Evolutionary conservation across 2,888 invertebrate species (phyloP).

Genomic region (Mongoloraphidia duomilia): DNA sequence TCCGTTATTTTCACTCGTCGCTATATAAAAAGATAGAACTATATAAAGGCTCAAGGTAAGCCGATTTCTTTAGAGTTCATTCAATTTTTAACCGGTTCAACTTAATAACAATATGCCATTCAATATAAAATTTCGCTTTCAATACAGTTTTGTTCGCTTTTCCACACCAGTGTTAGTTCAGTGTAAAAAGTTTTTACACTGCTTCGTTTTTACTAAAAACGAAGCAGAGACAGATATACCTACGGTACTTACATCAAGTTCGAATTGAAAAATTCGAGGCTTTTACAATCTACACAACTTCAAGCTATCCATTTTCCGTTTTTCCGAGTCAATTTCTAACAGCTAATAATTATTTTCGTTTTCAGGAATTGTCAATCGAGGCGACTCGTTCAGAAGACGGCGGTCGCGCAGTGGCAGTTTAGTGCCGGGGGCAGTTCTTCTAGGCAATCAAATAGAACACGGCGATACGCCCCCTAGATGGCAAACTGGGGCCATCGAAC

Average conservation of each 20-base stretch:
- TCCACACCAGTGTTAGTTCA: too few relatives aligned
- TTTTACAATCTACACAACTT: not conserved
- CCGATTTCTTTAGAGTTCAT: too few relatives aligned
- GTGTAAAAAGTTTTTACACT: too few relatives aligned
- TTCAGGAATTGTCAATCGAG: slow-evolving; percentile 81
- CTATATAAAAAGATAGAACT: too few relatives aligned
- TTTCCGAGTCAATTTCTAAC: slow-evolving; percentile 2
- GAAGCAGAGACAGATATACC: too few relatives aligned
- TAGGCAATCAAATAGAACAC: slow-evolving; percentile 17
- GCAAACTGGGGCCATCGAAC: slow-evolving; percentile 23
- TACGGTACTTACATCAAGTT: not conserved
- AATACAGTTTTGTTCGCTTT: too few relatives aligned
- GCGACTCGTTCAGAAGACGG: slow-evolving; percentile 81
- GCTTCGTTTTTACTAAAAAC: too few relatives aligned
- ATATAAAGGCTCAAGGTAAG: too few relatives aligned
- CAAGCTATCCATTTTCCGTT: not conserved
- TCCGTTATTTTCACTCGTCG: too few relatives aligned
- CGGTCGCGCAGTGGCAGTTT: slow-evolving; percentile 72
- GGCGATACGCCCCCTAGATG: slow-evolving; percentile 7
- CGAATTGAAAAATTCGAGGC: not conserved
- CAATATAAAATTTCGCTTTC: too few relatives aligned
- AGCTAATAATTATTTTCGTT: slow-evolving; percentile 13
- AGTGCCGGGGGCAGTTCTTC: slow-evolving; percentile 35
- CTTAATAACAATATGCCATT: too few relatives aligned
- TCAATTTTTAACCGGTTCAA: too few relatives aligned